These are phyloP conservation scores for Lipophrys pholis DNA, from an alignment of 2,113 vertebrate species.

Conservation along the genomic window DNA sequence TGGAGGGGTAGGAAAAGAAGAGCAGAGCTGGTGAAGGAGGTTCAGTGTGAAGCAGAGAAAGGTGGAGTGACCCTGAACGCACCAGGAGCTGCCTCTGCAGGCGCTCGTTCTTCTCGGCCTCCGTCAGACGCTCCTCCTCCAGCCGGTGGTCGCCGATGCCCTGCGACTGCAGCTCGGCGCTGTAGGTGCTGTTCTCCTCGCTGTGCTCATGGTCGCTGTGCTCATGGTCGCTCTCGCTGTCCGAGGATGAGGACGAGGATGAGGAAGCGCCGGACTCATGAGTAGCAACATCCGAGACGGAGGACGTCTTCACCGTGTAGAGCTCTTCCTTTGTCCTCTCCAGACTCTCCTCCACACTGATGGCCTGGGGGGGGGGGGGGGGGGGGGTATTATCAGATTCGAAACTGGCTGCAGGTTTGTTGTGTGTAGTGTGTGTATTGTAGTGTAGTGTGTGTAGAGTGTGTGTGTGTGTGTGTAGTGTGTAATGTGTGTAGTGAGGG, in stretches of 20 bases:
- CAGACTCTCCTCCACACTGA: slow-evolving; percentile 90
- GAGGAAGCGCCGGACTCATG: background rate
- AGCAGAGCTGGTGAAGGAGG: too few relatives aligned
- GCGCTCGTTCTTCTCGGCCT: slow-evolving; percentile 93
- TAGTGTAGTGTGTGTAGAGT: too few relatives aligned
- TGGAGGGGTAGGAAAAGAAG: too few relatives aligned
- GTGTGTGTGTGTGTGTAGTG: too few relatives aligned
- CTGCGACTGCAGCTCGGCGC: slow-evolving; percentile 91
- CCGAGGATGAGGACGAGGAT: slow-evolving; percentile 70
- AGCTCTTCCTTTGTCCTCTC: slow-evolving; percentile 94
- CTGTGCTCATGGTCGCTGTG: slow-evolving; percentile 75
- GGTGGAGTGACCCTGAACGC: slow-evolving; percentile 51
- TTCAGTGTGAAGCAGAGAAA: too few relatives aligned
- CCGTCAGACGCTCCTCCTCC: slow-evolving; percentile 91
- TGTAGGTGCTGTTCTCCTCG: slow-evolving; percentile 87
- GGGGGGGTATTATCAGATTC: too few relatives aligned
- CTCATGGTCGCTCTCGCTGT: slow-evolving; percentile 78
- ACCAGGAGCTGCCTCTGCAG: slow-evolving; percentile 93
- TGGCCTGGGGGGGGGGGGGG: slow-evolving; percentile 67
- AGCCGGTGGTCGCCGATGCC: slow-evolving; percentile 87
- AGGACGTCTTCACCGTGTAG: slow-evolving; percentile 83
- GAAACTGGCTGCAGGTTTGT: too few relatives aligned
- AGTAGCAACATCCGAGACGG: slow-evolving; percentile 61
- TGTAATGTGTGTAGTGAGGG: too few relatives aligned
- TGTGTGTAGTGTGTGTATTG: too few relatives aligned